Evolutionary conservation across 2,797 vertebrate genomes (phyloP), one percentile per base, ranked within the genome.

Genomic region (Hemitrygon akajei): DNA sequence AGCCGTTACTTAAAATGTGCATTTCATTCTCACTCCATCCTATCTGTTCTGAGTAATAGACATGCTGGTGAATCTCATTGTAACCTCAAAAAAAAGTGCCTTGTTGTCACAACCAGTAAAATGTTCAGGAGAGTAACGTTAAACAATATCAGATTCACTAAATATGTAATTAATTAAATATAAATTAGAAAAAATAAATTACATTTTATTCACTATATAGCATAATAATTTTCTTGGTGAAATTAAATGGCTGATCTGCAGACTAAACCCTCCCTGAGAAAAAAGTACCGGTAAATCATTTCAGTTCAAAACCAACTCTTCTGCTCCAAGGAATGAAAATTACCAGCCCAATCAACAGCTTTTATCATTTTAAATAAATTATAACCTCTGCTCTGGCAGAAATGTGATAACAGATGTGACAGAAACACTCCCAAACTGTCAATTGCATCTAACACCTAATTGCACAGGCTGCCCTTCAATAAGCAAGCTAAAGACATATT

Each of bases 291-390:
- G n/a, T 22, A 27, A 56, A 58, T 58, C 58, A 56, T 56, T 84
- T 84, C 47, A 58, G 30, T 84, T 84, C 58, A 58, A 84, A 25
- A 58, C 47, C 25, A 84, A 91, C n/a, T 6, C 25, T 20, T 18
- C 60, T 25, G 9, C 63, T 91, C 60, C 56, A 91, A 91, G 37
- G 7, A 80, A 60, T 69, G 34, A 71, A 91, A 66, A 69, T 34
- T 63, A 91, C 37, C n/a, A 66, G n/a, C 47, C 47, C 47, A 47
- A 47, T 47, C 47, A 1, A 47, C 47, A 37, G 37, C 60, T 87
- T 91, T 69, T 37, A 30, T 37, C 60, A 91, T n/a, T 89, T 60
- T 22, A 66, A 91, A 69, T 69, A 91, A 66, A 91, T 91, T 91
- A 69, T 37, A 91, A 69, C 22, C 87, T 91, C 34, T 37, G 37